Base-by-base conservation (phyloP, 1,140 invertebrate species). In the Chironomus tepperi region DNA sequence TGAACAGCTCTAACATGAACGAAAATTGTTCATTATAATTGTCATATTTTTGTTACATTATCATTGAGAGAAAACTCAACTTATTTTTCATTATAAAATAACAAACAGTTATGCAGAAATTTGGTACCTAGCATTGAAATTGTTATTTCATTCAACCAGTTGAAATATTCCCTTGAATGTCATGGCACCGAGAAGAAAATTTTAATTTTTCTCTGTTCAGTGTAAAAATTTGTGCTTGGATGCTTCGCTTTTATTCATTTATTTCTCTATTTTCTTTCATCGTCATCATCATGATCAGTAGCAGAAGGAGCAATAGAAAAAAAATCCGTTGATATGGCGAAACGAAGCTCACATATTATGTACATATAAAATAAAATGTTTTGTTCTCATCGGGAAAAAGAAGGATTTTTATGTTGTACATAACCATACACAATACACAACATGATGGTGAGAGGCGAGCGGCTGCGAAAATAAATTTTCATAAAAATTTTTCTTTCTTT, bases 351-450 rank as follows among this genome's bases (percentile, higher is more conserved):
- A 57, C 47, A 57, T 15, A 57, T 10, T 47, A 47, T 34, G 24
- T 34, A 34, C 5, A 34, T 57, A 57, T 12, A 57, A 5, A 57
- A n/a, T 12, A n/a, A 57, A 57, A 57, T 57, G 47, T 57, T 57
- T 57, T 57, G 47, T 57, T 57, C 47, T 57, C 47, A n/a, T n/a
- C 3, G 47, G 12, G 1, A 15, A 57, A 57, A 15, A 57, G 12
- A 57, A 5, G 47, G 3, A n/a, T n/a, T 12, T 57, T 57, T 57
- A n/a, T n/a, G 47, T n/a, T 57, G n/a, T 57, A n/a, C 47, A 57
- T 57, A 57, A 57, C 47, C 47, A 57, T 57, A n/a, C 47, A 57
- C 47, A 57, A 57, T 57, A 57, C 12, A 57, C n/a, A 57, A 57
- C 47, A 57, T 57, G 47, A 57, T 57, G 47, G 47, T 57, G 47